These are phyloP conservation scores for Pteruthius melanotis DNA, from an alignment of 2,113 vertebrate genomes.

Conservation along the genomic window DNA sequence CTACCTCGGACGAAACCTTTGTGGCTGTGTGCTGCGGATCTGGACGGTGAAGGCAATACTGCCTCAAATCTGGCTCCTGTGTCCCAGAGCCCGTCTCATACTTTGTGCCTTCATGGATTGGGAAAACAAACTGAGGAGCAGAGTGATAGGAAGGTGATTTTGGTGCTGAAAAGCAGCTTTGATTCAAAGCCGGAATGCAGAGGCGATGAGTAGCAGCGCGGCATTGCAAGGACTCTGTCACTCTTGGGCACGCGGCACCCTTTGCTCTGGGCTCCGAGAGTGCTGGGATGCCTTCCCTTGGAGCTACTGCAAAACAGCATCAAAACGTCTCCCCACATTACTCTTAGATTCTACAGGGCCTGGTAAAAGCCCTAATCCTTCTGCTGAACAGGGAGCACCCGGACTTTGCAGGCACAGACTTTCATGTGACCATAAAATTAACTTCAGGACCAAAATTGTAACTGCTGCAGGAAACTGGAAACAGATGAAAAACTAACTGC, in stretches of 20 bases:
- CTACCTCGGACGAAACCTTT: not conserved
- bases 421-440: not conserved
- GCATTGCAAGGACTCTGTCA: fast-evolving
- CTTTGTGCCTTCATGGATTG: not conserved
- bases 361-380: not conserved
- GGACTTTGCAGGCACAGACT: not conserved
- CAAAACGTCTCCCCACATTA: not conserved
- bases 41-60: fast-evolving
- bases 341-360: not conserved
- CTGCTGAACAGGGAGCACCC: not conserved
- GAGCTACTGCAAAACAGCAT: not conserved
- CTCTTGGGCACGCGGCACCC: fast-evolving
- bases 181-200: fast-evolving
- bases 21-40: not conserved
- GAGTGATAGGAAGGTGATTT: not conserved
- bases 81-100: not conserved
- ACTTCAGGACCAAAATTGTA: conserved; percentile 6
- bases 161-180: not conserved
- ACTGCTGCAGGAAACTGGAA: conserved; percentile 31
- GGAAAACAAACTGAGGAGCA: not conserved
- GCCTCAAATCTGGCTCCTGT: not conserved
- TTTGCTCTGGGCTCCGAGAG: fast-evolving
- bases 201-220: fast-evolving
- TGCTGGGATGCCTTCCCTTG: not conserved
- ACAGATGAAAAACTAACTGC: conserved; percentile 24